Evolutionary conservation across 2,113 vertebrate species (phyloP), one percentile per base, ranked within the genome.

Genomic region (Clinocottus analis): DNA sequence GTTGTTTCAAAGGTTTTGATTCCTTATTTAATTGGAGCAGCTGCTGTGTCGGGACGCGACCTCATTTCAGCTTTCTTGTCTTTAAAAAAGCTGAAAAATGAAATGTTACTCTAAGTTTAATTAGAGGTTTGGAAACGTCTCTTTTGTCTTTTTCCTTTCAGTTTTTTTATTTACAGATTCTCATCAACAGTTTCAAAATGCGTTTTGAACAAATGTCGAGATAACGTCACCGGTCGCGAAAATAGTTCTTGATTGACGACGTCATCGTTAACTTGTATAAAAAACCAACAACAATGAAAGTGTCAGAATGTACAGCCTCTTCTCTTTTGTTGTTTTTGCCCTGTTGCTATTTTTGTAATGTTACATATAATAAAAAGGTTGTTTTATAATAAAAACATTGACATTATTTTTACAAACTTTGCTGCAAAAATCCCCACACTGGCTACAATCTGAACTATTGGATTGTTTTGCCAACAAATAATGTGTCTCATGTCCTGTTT

Each of bases 311-410:
- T 77, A 13, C 68, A 71, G 66, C 25, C 8, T 5, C 19, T 79
- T 27, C 12, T 74, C 11, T 58, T 37, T 6, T 72, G 13, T 33
- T 45, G 13, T 60, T 61, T n/a, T 45, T 53, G 5, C 29, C 61
- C 13, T 79, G 13, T 77, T 45, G 7, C 25, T 73, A 41, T 78
- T 87, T 88, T 83, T 83, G 25, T 72, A 80, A 66, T 76, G 37
- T 69, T 41, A 53, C 7, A 11, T 27, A 31, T 23, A 79, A 73
- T 81, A 78, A 81, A 84, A 56, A 5, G 2, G 33, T 23, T 13
- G 25, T 71, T 82, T 84, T n/a, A n/a, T n/a, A n/a, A n/a, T n/a
- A n/a, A n/a, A n/a, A n/a, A n/a, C n/a, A n/a, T n/a, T 37, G 37
- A 37, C 9, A 33, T 31, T n/a, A n/a, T 1, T 33, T 33, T 33